Evolutionary conservation across 2,797 vertebrate species (phyloP).

Genomic region (Thamnophis elegans): DNA sequence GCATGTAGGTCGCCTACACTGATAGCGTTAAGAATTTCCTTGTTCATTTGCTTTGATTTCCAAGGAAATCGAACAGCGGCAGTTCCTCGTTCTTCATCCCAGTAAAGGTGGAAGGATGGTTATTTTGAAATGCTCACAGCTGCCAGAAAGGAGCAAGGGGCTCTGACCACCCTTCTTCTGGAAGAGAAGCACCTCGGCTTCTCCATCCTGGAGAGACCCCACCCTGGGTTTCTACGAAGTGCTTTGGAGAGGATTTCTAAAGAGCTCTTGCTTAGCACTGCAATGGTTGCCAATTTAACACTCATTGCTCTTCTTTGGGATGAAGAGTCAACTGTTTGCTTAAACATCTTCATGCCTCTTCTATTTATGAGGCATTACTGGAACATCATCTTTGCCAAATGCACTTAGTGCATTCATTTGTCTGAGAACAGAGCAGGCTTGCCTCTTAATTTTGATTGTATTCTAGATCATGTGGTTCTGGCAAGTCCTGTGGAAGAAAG

Average conservation of each 20-base stretch:
- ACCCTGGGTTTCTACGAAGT: neutral
- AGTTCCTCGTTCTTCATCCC: slow-evolving; percentile 25
- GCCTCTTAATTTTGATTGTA: neutral
- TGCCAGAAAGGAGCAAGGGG: neutral
- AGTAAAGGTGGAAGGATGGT: fast-evolving
- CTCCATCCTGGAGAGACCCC: neutral
- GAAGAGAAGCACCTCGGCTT: neutral
- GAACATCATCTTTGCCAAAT: neutral
- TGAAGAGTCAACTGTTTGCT: neutral
- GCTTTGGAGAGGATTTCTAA: neutral
- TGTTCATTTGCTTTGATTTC: slow-evolving; percentile 32
- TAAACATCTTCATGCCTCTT: neutral
- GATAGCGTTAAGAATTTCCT: neutral
- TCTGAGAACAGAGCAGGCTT: neutral
- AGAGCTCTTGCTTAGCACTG: neutral
- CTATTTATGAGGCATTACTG: neutral
- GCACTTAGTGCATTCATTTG: neutral
- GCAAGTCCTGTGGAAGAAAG: neutral
- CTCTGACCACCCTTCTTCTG: fast-evolving
- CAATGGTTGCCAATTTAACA: neutral
- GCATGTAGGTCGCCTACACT: too few relatives aligned
- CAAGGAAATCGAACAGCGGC: slow-evolving; percentile 39
- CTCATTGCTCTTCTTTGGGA: neutral
- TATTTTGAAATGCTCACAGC: slow-evolving; percentile 42
- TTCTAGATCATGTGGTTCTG: neutral